Conservation (phyloP, 2,797 vertebrate genomes). For the Lemur catta region DNA sequence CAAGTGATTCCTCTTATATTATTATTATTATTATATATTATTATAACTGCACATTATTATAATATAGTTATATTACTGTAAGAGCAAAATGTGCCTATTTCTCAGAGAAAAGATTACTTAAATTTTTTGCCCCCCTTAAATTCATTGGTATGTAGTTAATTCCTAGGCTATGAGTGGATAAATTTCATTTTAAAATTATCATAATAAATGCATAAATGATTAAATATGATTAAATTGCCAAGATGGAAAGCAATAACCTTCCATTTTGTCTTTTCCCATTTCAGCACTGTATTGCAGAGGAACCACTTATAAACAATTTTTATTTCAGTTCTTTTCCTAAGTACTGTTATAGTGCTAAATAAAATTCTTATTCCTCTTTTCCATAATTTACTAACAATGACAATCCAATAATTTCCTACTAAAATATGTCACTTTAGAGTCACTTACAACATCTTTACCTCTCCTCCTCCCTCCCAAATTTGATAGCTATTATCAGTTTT, state of each 20-base stretch:
- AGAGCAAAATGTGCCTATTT: neutral
- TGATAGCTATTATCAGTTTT: neutral
- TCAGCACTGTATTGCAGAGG: neutral
- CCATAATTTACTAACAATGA: neutral
- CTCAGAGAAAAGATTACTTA: neutral
- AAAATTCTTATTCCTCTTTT: neutral
- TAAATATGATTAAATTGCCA: neutral
- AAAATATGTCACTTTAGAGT: neutral
- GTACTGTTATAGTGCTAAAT: neutral
- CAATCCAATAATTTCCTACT: neutral
- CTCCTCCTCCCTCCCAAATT: neutral
- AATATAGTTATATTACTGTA: neutral
- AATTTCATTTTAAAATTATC: neutral
- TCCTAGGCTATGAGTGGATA: neutral
- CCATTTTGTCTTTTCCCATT: neutral
- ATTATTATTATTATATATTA: neutral
- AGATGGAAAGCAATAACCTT: neutral
- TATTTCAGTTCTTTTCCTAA: neutral
- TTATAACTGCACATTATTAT: neutral
- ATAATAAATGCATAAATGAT: neutral
- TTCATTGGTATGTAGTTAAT: neutral
- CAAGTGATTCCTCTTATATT: neutral
- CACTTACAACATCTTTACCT: neutral
- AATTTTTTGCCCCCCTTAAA: neutral
- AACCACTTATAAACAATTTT: neutral